Evolutionary conservation across 2,888 invertebrate genomes (phyloP), one percentile per base, ranked within the genome.

Genomic region (Slavum lentiscoides): DNA sequence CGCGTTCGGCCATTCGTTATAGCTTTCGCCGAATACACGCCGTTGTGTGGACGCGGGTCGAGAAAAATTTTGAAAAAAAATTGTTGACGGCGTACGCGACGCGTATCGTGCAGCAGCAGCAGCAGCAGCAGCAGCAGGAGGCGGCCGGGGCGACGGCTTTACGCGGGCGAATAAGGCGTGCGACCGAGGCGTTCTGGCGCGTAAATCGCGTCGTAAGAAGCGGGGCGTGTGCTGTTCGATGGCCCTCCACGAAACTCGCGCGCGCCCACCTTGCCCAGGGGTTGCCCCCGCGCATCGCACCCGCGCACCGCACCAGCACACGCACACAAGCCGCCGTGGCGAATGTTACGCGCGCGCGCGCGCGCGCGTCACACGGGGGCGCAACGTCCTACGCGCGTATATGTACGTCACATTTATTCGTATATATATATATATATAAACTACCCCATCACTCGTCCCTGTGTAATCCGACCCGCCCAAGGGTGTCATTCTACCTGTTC

Each of bases 401-500:
- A 8, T 43, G 39, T 17, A 37, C 30, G 19, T 9, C 39, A 6
- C 21, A 11, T 30, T 30, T 30, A 30, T 30, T 30, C 30, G 30
- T 61, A 49, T 21, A 73, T 13, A 43, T 19, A 21, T 23, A 61
- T 7, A 11, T 15, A 19, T 55, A 55, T 19, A 55, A 55, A 55
- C 17, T 55, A 49, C 49, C 49, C 49, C 49, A 49, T 49, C 49
- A 66, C 37, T 70, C 62, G 69, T 70, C 70, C 70, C 69, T 39
- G 77, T 77, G 30, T 30, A 77, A 77, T 70, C 37, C 39, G 77
- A 77, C 68, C 69, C 69, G 21, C 77, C 77, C 77, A 77, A 77
- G 77, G 70, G 77, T 77, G 77, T 77, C 77, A 77, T 77, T 77
- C 77, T 77, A 77, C 77, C 77, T 77, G 77, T 77, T 77, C 70